These are phyloP conservation scores for Luehdorfia chinensis DNA, from an alignment of 1,140 invertebrate species.

Conservation along the genomic window DNA sequence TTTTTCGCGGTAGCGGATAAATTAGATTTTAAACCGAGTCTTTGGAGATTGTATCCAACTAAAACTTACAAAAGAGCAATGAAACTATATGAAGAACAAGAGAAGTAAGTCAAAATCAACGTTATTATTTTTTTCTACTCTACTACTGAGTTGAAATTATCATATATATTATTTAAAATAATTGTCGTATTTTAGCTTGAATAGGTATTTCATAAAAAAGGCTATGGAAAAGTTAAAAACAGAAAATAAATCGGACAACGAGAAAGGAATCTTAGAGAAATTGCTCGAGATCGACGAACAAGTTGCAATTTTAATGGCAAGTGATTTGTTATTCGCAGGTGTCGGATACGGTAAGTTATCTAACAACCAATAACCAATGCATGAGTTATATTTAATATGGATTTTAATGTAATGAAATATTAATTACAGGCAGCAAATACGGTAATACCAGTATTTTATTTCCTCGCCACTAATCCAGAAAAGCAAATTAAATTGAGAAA, in stretches of 20 bases:
- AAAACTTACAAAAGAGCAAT: constrained; percentile 75
- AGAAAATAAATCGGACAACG: constrained; percentile 17
- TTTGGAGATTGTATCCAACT: constrained; percentile 80
- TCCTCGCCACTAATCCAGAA: constrained; percentile 80
- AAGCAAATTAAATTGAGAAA: constrained; percentile 82
- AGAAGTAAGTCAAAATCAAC: constrained; percentile 22
- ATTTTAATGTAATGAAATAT: no score
- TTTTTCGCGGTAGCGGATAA: constrained; percentile 79
- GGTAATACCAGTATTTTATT: constrained; percentile 74
- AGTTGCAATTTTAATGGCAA: constrained; percentile 79
- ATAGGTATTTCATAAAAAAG: constrained; percentile 30
- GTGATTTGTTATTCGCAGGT: constrained; percentile 84
- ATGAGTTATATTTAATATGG: no score
- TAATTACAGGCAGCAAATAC: constrained; percentile 50
- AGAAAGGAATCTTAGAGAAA: constrained; percentile 72
- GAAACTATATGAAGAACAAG: constrained; percentile 40
- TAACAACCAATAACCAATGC: no score
- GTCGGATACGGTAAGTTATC: constrained; percentile 85
- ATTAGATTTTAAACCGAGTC: constrained; percentile 79
- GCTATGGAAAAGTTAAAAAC: constrained; percentile 25
- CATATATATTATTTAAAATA: neutral
- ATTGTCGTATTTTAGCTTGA: constrained; percentile 24
- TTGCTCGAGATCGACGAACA: constrained; percentile 66
- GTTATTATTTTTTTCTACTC: no score
- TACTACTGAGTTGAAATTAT: no score